phyloP scores from a whole-genome alignment of 1,140 invertebrate species.

The Spodoptera litura region DNA sequence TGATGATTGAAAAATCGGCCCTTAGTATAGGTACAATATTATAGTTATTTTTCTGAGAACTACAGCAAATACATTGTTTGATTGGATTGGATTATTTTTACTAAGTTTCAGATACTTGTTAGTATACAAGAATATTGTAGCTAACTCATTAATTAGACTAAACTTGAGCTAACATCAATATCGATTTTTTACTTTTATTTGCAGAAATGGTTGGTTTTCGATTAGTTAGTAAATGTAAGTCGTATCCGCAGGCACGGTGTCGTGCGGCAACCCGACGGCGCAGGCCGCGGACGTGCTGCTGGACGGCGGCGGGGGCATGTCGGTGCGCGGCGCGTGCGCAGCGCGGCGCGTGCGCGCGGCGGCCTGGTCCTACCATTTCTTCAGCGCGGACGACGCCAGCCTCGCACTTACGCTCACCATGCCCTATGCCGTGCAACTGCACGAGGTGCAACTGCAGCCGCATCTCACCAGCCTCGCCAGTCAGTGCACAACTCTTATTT shows the following conservation, averaged over 20 bases:
- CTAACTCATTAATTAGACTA: no score
- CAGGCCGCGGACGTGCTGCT: slow-evolving; percentile 95
- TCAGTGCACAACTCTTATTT: slow-evolving; percentile 64
- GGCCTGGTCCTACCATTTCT: slow-evolving; percentile 97
- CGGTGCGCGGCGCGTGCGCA: slow-evolving; percentile 88
- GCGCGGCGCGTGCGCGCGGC: slow-evolving; percentile 93
- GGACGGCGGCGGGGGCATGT: slow-evolving; percentile 81
- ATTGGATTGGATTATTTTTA: no score
- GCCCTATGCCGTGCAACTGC: slow-evolving; percentile 95
- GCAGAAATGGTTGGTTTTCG: not conserved
- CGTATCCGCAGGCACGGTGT: slow-evolving; percentile 88
- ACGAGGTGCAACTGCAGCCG: slow-evolving; percentile 95
- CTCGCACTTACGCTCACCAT: slow-evolving; percentile 95
- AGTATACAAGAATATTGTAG: no score
- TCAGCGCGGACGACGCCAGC: slow-evolving; percentile 95
- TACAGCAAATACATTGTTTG: no score
- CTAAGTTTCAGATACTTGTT: no score
- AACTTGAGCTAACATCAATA: no score
- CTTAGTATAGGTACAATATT: no score
- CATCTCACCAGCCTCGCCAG: slow-evolving; percentile 94
- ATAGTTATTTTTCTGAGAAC: no score
- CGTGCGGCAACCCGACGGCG: slow-evolving; percentile 93
- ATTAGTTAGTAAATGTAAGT: not conserved
- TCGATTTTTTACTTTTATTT: no score
- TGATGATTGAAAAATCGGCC: no score